Evolutionary conservation across 1,140 invertebrate genomes (phyloP), one percentile per base, ranked within the genome.

Genomic region (Caenorhabditis brenneri): DNA sequence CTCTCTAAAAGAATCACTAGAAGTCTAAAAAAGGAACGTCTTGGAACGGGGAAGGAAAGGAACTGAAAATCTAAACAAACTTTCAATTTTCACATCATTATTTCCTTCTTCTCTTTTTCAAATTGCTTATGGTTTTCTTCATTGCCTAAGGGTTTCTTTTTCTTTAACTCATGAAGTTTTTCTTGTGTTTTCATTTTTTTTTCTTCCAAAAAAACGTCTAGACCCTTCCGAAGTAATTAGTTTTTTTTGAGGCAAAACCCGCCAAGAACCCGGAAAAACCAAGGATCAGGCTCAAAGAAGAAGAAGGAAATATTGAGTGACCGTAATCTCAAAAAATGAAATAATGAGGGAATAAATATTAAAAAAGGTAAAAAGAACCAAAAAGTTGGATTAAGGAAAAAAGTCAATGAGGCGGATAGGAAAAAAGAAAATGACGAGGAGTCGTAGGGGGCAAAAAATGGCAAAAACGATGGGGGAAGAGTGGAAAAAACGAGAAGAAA

Each of bases 401-500:
- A 53, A 60, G n/a, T 1, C 29, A 58, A 60, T 55, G 53, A 29
- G 51, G 51, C 48, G 79, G 22, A 39, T 80, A 16, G n/a, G 55
- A 55, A 53, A 80, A 53, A 33, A 24, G 36, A 29, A 55, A 55
- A 36, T 46, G 48, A 33, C 48, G 36, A 51, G 48, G 29, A 80
- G 79, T 36, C 33, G 36, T 22, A 4, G 36, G 22, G 16, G n/a
- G 36, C 15, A 74, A 74, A 74, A 65, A 42, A 24, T 42, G 53
- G 16, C 2, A 81, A 58, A 60, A 42, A 19, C 6, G 33, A 31
- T 10, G 10, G 48, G 78, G 22, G 24, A 29, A 49, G 49, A 81
- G 33, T 22, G 79, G 22, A 60, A 60, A 81, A 42, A 81, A 58
- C n/a, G n/a, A n/a, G n/a, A n/a, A n/a, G n/a, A n/a, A n/a, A n/a